Evolutionary conservation across 2,113 vertebrate species (phyloP), one percentile per base, ranked within the genome.

Genomic region (Amphiprion ocellaris): DNA sequence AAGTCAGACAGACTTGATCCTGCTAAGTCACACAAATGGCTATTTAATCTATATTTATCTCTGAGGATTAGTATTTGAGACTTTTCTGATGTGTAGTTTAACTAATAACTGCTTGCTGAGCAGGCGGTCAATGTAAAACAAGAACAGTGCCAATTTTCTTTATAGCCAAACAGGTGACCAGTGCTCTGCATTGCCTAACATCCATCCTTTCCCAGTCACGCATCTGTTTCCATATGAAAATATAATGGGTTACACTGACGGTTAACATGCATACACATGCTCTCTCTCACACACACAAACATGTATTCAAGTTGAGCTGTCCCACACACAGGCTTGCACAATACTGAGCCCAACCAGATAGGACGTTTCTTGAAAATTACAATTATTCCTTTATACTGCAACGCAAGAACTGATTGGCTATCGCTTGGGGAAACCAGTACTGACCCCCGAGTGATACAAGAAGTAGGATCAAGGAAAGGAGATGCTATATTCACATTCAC

Each of bases 381-480:
- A 82, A 87, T 90, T 89, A 74, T 73, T 81, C 90, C 89, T 92
- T 83, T 84, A 90, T 94, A 95, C 94, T 95, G 93, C 93, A 95
- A 93, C 87, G 93, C 89, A 92, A 94, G 94, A 94, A 94, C 94
- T 95, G 94, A 94, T 95, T 94, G 94, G 93, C 91, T 91, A 93
- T 94, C 92, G 81, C 91, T 86, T 75, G 88, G 90, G 92, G 90
- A 75, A 87, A 87, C 74, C 76, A 70, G 82, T 81, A 73, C 55
- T 77, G 87, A 89, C 74, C 88, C 84, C 86, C 77, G 28, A 87
- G 88, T 90, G 88, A 94, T 93, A 93, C 77, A 41, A 92, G 88
- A 93, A 90, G 81, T 81, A 88, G 70, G 70, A 87, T 84, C 37
- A 74, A 86, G 63, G 87, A 86, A 77, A 87, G 85, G 81, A 90